Evolutionary conservation across 92 coral and sea anemone genomes (phyloP), one percentile per base, ranked within the genome.

Genomic region (Plumapathes pennacea): DNA sequence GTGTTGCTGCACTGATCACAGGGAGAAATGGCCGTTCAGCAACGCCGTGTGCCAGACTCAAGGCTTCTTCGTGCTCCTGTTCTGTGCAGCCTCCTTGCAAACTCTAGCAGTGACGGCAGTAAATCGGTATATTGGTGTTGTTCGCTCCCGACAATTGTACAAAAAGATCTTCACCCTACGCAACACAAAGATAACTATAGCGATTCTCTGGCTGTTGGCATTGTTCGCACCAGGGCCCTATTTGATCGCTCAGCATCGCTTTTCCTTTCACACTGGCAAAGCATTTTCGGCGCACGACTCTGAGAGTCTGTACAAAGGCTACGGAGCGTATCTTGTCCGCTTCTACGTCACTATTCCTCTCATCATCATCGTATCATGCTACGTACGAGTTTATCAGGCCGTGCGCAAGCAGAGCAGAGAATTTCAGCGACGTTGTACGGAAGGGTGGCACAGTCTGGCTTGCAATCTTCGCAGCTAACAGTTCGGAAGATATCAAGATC

Each of bases 21-120:
- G 89, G 89, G 18, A n/a, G 17, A 46, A 34, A 25, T 83, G 89
- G 89, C 56, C 69, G 15, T 55, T 59, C 10, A 65, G 60, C 41
- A 25, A 51, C 25, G 33, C 57, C 25, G 32, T 69, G 45, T 83
- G 89, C 42, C 89, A 83, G 72, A 23, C 59, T 25, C 84, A 83
- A 59, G 89, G 89, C 6, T 83, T 83, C 50, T 69, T 75, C 24
- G 66, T 83, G 19, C 57, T 83, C 38, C 48, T 83, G 40, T 46
- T 83, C 45, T 71, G 85, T 31, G 85, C 85, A 6, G 85, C 77
- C 18, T 77, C 90, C 4, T 22, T 83, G 27, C 81, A 83, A 38
- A 77, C 85, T 21, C 61, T 83, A 36, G 85, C 90, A 12, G 62
- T 83, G 52, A 77, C 90, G 5, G 90, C 90, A 17, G 57, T 83